phyloP scores from a whole-genome alignment of 2,113 vertebrate genomes.

The Mustelus asterias region DNA sequence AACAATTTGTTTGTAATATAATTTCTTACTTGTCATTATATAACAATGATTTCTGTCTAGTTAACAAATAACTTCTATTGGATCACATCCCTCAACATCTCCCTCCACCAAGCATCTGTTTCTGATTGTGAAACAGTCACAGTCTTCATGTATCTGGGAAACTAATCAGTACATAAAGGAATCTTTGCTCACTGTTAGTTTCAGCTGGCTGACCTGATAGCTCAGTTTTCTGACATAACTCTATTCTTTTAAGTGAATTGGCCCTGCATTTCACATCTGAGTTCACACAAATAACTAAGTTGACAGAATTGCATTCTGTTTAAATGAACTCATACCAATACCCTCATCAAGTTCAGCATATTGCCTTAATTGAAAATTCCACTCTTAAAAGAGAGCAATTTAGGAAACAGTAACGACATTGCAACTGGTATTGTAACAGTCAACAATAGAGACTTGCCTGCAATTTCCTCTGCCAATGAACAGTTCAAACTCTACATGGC shows the following conservation, averaged over 20 bases:
- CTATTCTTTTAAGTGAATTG: not conserved
- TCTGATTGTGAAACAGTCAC: not conserved
- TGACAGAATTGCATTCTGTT: not conserved
- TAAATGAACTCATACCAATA: constrained; percentile 2
- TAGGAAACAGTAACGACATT: not conserved
- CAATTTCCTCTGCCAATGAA: constrained; percentile 4
- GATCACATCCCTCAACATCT: not conserved
- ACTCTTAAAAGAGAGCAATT: not conserved
- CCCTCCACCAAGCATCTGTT: constrained; percentile 8
- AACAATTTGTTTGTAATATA: not conserved
- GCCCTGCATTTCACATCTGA: constrained; percentile 7
- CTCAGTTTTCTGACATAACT: not conserved
- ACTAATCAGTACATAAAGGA: not conserved
- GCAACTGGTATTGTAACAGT: not conserved
- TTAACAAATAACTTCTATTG: not conserved
- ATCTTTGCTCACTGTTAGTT: not conserved
- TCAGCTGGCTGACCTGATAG: not conserved
- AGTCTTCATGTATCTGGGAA: not conserved
- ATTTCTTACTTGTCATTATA: not conserved
- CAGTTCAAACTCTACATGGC: not conserved
- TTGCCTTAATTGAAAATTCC: not conserved
- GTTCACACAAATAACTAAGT: not conserved
- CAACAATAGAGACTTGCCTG: not conserved
- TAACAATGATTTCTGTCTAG: not conserved
- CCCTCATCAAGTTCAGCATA: not conserved